phyloP scores from a whole-genome alignment of 2,797 vertebrate genomes.

The Sylvilagus floridanus region DNA sequence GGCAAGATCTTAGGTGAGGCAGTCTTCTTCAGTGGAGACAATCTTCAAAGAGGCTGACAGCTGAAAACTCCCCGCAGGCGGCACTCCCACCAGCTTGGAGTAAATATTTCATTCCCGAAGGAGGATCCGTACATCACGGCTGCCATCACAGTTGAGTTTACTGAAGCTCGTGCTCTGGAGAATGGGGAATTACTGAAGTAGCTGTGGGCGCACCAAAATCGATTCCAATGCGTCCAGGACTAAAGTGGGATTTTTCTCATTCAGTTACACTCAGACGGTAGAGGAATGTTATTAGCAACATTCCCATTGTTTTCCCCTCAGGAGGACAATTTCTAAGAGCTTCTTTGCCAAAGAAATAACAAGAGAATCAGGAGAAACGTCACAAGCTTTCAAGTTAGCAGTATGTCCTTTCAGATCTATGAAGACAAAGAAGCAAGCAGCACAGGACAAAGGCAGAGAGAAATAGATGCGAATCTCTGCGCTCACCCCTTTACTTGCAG shows the following conservation, averaged over 20 bases:
- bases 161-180: background rate
- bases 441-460: conserved; percentile 22
- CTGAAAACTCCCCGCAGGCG: background rate
- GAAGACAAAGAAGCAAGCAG: conserved; percentile 42
- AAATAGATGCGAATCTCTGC: background rate
- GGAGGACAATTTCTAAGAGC: conserved; percentile 30
- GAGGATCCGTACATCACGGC: background rate
- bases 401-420: conserved; percentile 38
- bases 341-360: conserved; percentile 44
- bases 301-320: background rate
- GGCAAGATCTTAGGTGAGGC: background rate
- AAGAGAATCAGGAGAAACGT: conserved; percentile 15
- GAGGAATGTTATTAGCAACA: background rate
- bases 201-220: background rate
- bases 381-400: background rate
- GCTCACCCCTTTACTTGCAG: background rate
- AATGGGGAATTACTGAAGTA: background rate
- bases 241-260: conserved; percentile 39
- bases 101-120: background rate
- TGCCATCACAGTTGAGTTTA: background rate
- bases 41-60: background rate
- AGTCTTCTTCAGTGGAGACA: background rate
- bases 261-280: background rate
- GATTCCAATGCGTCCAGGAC: conserved; percentile 44
- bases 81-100: background rate